Evolutionary conservation across 2,888 invertebrate genomes (phyloP), one percentile per base, ranked within the genome.

Genomic region (Liodrosophila aerea): DNA sequence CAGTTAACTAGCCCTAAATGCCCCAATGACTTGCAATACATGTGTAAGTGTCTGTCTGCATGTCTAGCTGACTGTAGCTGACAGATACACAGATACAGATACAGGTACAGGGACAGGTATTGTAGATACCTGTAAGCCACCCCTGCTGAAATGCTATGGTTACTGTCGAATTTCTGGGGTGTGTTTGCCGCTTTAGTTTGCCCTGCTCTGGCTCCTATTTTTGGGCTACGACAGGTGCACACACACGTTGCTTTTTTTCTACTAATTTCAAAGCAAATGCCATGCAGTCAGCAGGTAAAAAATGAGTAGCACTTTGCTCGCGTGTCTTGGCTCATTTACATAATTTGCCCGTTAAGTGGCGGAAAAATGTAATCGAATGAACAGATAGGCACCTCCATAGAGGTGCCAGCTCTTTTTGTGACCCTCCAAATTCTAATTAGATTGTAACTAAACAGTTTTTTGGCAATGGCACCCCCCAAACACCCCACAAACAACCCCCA

Each of bases 331-430:
- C 70, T 62, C 67, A 82, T 82, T 82, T 85, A 58, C 82, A 85
- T 82, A 75, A 85, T 84, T 83, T 64, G 44, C 44, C 67, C 76
- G 67, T 82, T 85, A 85, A 82, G 81, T 80, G 85, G 77, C 84
- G 80, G 72, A 74, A 85, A 85, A 85, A 75, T 83, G 81, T 85
- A 81, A 83, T 81, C 81, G 74, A 85, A 85, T 74, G 72, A 77
- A 72, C 59, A 77, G 77, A 74, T 80, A 80, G 84, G 60, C 64
- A 64, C 37, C 64, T 37, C n/a, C n/a, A n/a, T n/a, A n/a, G n/a
- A 60, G 65, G 61, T 58, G 51, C 37, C 40, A 60, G 56, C 60
- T 73, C 53, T 60, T 73, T 64, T 54, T 58, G 68, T 65, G 59
- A 57, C 50, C 31, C 64, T 49, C 54, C 22, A 22, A 70, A 65